Evolutionary conservation across 2,888 invertebrate genomes (phyloP), one percentile per base, ranked within the genome.

Genomic region (Coecobrya sp.): DNA sequence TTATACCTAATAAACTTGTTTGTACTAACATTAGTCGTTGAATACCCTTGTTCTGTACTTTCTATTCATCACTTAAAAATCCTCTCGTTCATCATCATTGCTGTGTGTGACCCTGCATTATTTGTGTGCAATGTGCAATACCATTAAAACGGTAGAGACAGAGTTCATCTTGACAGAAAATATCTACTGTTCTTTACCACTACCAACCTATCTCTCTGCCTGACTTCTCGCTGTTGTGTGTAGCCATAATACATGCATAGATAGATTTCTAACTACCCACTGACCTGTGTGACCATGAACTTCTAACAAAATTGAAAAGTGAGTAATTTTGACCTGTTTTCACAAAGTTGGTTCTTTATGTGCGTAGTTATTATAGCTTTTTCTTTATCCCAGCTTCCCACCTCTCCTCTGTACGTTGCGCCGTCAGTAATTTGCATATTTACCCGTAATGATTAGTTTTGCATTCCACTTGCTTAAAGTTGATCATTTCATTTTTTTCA

Each of bases 151-250:
- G 36, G 36, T 36, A 36, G 36, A 42, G 62, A 82, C 82, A 68
- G 68, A 82, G 42, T 82, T 89, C 89, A 81, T 49, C 27, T 87
- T 88, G 88, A 88, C 88, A 79, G 87, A 87, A 70, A 19, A 36
- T 36, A 3, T 81, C 81, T 88, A 65, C 88, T 86, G 76, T 52
- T 30, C 16, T 27, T 62, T 36, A 36, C 36, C 36, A 36, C 7
- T 36, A 2, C 27, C 27, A 30, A 42, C 73, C 73, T 73, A 30
- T 55, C 55, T 55, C 4, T 13, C 45, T 42, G 22, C 19, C 36
- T 73, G 42, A 42, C 42, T 70, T 45, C 73, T 73, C 0, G 11
- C 36, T 36, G 36, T 65, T 70, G 65, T 70, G n/a, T 70, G 68
- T 70, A 13, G 7, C 62, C 22, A 19, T 65, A 7, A 49, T 22